These are phyloP conservation scores for Sander vitreus DNA, from an alignment of 2,113 vertebrate genomes.

Conservation along the genomic window DNA sequence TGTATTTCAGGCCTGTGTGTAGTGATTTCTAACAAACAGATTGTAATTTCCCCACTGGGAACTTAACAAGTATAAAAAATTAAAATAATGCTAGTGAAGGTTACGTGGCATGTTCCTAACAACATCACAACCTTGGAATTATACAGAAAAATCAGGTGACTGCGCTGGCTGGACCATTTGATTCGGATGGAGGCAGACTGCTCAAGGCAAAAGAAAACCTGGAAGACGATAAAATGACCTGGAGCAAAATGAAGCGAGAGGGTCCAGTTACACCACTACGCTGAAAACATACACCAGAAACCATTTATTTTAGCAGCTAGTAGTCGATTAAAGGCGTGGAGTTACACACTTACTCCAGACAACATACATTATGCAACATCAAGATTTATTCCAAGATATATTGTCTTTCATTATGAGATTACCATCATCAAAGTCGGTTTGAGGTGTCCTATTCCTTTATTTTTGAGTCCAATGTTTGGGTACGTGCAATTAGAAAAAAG, in stretches of 20 bases:
- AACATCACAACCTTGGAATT: neutral
- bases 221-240: neutral
- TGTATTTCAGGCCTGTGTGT: no score
- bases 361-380: constrained; percentile 3
- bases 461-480: neutral
- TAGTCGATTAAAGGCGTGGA: neutral
- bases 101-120: neutral
- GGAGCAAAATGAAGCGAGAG: neutral
- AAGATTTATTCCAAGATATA: neutral
- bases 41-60: no score
- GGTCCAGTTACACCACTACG: neutral
- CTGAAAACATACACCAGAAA: neutral
- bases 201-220: neutral
- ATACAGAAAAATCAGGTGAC: neutral
- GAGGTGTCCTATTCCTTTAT: neutral
- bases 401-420: constrained; percentile 7
- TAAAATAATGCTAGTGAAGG: neutral
- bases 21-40: no score
- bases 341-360: constrained; percentile 18
- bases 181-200: neutral
- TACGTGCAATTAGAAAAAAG: neutral
- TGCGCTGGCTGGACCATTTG: neutral
- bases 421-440: neutral
- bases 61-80: no score
- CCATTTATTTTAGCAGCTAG: neutral